A percentile compares a stretch with the other conserved stretches of the same genome.
These are phyloP conservation scores for Athripsodes cinereus DNA, from an alignment of 2,888 invertebrate species.

Conservation along the genomic window DNA sequence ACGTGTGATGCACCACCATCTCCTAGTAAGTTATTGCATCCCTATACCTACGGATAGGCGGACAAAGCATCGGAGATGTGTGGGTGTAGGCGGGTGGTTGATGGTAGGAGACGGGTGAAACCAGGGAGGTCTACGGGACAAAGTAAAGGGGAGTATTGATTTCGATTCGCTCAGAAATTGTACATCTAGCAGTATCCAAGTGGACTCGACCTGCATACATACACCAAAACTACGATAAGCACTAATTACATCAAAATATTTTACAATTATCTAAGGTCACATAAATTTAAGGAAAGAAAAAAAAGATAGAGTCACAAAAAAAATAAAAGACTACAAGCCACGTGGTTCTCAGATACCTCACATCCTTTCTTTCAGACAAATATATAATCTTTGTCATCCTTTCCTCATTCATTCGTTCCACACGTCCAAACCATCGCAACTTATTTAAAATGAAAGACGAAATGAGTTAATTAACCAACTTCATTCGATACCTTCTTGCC, in stretches of 20 bases:
- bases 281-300: no score
- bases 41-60: not conserved
- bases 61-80: not conserved
- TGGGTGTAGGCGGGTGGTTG: not conserved
- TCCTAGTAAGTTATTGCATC: not conserved
- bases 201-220: not conserved
- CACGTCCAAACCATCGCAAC: no score
- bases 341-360: no score
- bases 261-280: no score
- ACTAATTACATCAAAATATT: not conserved
- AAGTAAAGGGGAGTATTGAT: constrained; percentile 1
- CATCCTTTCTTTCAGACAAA: no score
- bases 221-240: not conserved
- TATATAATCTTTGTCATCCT: no score
- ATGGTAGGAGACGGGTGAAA: not conserved
- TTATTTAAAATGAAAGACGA: no score
- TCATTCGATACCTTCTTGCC: no score
- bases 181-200: not conserved
- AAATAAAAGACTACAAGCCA: no score
- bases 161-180: constrained; percentile 2
- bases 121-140: not conserved
- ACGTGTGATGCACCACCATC: not conserved
- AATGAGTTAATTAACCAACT: no score
- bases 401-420: no score
- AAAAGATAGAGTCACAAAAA: no score